A percentile compares a stretch with the other conserved stretches of the same genome.
phyloP scores from a whole-genome alignment of 2,888 invertebrate species.

The Rugalucina vietnamica region DNA sequence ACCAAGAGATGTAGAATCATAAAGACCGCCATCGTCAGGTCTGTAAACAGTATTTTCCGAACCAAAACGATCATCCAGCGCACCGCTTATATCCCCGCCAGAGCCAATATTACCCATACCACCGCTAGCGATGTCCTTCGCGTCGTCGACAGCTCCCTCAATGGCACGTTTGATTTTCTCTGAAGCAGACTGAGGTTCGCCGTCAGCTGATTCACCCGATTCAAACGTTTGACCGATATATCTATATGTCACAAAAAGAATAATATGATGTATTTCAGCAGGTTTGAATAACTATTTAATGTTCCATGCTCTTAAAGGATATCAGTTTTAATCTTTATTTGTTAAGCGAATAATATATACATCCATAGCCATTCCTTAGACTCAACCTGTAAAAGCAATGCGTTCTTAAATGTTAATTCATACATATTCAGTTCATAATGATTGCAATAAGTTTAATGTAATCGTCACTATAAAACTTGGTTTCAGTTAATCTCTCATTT shows the following conservation, averaged over 20 bases:
- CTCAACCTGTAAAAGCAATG: too few species aligned
- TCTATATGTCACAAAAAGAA: slow-evolving; percentile 17
- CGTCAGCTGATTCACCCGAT: slow-evolving; percentile 48
- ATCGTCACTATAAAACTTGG: too few species aligned
- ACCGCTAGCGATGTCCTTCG: not conserved
- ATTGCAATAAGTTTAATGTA: too few species aligned
- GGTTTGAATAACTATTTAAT: too few species aligned
- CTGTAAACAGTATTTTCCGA: slow-evolving; percentile 38
- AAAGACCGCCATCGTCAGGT: slow-evolving; percentile 39
- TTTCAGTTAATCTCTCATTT: too few species aligned
- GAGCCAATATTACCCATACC: not conserved
- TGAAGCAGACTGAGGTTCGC: slow-evolving; percentile 26
- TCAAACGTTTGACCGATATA: slow-evolving; percentile 58
- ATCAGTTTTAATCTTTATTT: too few species aligned
- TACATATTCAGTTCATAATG: too few species aligned
- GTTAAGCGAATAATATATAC: too few species aligned
- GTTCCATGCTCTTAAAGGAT: too few species aligned
- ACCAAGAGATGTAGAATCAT: slow-evolving; percentile 29
- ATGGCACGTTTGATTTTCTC: slow-evolving; percentile 35
- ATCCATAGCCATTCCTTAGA: too few species aligned
- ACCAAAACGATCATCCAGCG: slow-evolving; percentile 36
- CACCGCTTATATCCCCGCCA: not conserved
- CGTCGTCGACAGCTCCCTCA: not conserved
- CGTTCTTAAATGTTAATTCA: too few species aligned
- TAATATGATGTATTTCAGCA: too few species aligned